These are phyloP conservation scores for Drosophila macrospina DNA, from an alignment of 2,888 invertebrate species.

Conservation along the genomic window DNA sequence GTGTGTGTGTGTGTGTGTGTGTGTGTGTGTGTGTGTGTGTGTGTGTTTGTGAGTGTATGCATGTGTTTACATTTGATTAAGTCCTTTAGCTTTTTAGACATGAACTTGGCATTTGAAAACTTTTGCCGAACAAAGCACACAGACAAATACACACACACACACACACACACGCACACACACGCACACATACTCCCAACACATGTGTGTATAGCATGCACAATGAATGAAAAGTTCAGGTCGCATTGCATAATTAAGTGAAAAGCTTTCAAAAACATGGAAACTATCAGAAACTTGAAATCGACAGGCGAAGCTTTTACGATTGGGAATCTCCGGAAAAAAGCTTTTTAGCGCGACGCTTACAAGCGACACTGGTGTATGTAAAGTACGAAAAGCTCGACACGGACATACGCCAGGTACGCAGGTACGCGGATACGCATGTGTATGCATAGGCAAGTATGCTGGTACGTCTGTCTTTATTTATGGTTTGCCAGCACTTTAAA, in stretches of 20 bases:
- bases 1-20: neutral
- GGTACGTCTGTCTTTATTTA: conserved; percentile 51
- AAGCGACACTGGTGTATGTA: too few relatives aligned
- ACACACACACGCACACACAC: neutral
- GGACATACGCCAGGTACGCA: conserved; percentile 1
- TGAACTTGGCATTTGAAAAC: conserved; percentile 28
- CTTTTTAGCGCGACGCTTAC: conserved; percentile 7
- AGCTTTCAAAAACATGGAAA: conserved; percentile 44
- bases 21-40: neutral
- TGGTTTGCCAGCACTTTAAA: conserved; percentile 55
- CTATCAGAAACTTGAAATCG: conserved; percentile 40
- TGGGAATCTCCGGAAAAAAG: conserved; percentile 13
- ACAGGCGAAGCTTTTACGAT: conserved; percentile 33
- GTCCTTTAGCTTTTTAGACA: conserved; percentile 21
- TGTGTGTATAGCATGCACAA: conserved; percentile 5
- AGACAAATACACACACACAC: neutral
- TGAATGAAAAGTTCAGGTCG: conserved; percentile 53
- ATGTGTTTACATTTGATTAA: conserved; percentile 9
- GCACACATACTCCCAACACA: neutral
- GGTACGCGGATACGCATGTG: neutral
- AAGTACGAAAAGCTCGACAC: conserved; percentile 36
- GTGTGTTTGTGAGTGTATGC: neutral
- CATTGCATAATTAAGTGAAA: conserved; percentile 62
- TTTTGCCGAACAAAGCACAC: conserved; percentile 11
- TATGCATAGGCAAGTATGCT: conserved; percentile 35